These are phyloP conservation scores for Hirundo rustica DNA, from an alignment of 2,797 vertebrate species.

Conservation along the genomic window DNA sequence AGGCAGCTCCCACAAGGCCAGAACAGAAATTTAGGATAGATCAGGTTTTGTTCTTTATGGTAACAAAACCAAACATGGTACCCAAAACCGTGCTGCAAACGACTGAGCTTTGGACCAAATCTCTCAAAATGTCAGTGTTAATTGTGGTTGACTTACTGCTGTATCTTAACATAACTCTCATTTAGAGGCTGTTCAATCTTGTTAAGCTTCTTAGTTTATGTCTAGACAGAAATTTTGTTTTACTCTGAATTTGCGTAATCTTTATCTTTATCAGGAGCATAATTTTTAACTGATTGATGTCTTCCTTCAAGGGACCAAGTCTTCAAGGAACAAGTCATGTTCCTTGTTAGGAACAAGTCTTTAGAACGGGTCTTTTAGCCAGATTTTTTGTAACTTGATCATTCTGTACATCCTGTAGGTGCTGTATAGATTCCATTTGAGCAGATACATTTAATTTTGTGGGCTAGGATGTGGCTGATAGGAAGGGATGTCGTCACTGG, in stretches of 20 bases:
- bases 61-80: neutral
- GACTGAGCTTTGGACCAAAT: neutral
- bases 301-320: neutral
- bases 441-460: neutral
- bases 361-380: neutral
- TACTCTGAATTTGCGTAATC: neutral
- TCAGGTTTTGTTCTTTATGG: conserved; percentile 4
- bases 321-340: neutral
- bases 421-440: neutral
- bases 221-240: neutral
- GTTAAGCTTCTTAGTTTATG: neutral
- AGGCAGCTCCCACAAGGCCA: neutral
- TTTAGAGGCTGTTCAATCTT: neutral
- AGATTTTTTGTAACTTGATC: neutral
- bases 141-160: neutral
- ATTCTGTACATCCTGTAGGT: neutral
- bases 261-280: neutral
- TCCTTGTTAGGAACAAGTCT: neutral
- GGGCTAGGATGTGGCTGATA: neutral
- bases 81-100: neutral
- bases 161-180: neutral
- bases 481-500: neutral
- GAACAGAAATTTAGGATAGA: neutral
- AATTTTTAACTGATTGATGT: neutral
- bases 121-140: neutral